These are phyloP conservation scores for Pica pica DNA, from an alignment of 2,113 vertebrate species.

Conservation along the genomic window DNA sequence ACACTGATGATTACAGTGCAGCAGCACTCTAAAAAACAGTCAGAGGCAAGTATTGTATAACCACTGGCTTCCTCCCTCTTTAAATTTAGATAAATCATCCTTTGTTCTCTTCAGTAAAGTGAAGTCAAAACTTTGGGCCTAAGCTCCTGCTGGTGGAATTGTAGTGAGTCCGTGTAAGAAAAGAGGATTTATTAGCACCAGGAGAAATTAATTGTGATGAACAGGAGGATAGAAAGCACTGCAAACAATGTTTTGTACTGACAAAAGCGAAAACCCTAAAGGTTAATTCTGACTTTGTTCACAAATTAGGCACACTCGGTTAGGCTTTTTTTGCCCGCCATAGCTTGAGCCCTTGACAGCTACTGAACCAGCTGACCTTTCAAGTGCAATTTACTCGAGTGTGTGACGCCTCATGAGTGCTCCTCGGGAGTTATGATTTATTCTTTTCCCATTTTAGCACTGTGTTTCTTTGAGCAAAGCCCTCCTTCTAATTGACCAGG, in stretches of 20 bases:
- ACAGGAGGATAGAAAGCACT: neutral
- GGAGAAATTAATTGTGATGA: conserved; percentile 15
- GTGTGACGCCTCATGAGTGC: neutral
- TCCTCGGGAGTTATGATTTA: neutral
- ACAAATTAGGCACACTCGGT: conserved; percentile 36
- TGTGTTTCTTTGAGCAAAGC: neutral
- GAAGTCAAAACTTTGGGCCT: conserved; percentile 26
- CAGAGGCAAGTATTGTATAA: neutral
- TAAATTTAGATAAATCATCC: neutral
- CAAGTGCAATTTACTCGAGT: neutral
- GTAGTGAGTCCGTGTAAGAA: neutral
- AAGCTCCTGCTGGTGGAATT: neutral
- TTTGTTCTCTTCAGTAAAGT: conserved; percentile 8
- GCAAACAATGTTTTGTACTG: conserved; percentile 33
- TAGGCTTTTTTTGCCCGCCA: neutral
- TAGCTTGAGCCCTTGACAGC: neutral
- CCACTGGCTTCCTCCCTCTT: neutral
- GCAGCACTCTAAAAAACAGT: neutral
- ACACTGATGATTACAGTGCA: neutral
- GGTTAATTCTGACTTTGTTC: conserved; percentile 60
- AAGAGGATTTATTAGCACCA: conserved; percentile 28
- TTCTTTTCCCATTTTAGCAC: neutral
- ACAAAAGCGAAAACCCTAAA: neutral
- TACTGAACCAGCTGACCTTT: conserved; percentile 34
- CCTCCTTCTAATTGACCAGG: neutral